phyloP scores from a whole-genome alignment of 2,888 invertebrate genomes.

The Calameuta filiformis region DNA sequence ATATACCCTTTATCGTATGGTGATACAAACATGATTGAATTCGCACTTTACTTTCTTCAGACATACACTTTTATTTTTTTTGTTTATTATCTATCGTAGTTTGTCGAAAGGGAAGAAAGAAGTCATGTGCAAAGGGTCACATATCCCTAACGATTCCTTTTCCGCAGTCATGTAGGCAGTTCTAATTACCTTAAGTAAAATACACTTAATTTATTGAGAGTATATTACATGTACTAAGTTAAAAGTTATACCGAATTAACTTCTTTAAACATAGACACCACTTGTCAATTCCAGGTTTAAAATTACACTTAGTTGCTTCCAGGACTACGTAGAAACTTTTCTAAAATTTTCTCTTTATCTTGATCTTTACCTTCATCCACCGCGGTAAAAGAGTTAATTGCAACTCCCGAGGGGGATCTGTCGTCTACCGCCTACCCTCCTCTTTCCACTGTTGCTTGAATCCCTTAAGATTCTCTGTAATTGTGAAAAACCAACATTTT shows the following conservation, averaged over 20 bases:
- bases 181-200: background rate
- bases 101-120: background rate
- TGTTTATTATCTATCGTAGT: background rate
- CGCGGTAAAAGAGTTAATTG: conserved; percentile 1
- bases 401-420: background rate
- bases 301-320: background rate
- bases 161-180: background rate
- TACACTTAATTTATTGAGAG: background rate
- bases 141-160: background rate
- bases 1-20: conserved; percentile 9
- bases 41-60: background rate
- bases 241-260: background rate
- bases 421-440: background rate
- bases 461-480: background rate
- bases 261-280: background rate
- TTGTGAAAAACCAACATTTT: conserved; percentile 8
- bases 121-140: background rate
- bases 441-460: background rate
- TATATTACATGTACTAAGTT: background rate
- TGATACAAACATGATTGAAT: background rate
- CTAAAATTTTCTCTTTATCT: background rate
- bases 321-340: background rate
- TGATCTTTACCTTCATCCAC: background rate
- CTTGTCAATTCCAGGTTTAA: background rate
- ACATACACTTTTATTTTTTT: background rate